Conservation (phyloP, 2,888 invertebrate species). For the Cephonodes hylas region DNA sequence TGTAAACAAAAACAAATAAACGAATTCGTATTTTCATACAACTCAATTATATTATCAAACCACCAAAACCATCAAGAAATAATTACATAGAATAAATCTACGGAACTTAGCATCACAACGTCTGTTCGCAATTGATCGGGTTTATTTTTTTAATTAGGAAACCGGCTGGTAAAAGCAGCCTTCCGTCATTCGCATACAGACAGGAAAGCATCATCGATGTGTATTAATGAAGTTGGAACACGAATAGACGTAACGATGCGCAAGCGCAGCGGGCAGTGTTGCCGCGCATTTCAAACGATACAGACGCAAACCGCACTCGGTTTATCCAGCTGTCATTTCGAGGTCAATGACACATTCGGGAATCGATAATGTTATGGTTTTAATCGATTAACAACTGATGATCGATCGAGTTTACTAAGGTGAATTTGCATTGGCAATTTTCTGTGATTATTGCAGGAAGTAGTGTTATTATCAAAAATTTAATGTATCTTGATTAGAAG, state of each 20-base stretch:
- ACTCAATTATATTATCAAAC: neutral
- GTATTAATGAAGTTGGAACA: slow-evolving; percentile 72
- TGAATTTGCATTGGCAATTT: slow-evolving; percentile 33
- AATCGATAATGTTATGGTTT: slow-evolving; percentile 31
- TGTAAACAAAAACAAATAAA: neutral
- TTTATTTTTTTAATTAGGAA: slow-evolving; percentile 75
- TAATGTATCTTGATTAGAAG: neutral
- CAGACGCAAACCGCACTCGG: slow-evolving; percentile 50
- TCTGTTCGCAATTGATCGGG: slow-evolving; percentile 28
- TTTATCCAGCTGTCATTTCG: slow-evolving; percentile 42
- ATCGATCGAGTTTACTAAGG: slow-evolving; percentile 26
- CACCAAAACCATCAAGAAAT: neutral
- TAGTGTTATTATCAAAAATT: slow-evolving; percentile 12
- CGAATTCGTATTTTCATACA: neutral
- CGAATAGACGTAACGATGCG: slow-evolving; percentile 54
- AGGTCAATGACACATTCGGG: slow-evolving; percentile 52
- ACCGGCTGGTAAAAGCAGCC: slow-evolving; percentile 74
- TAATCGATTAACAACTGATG: slow-evolving; percentile 33
- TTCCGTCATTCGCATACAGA: slow-evolving; percentile 68
- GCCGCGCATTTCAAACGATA: slow-evolving; percentile 64
- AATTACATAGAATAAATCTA: slow-evolving; percentile 5
- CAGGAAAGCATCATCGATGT: slow-evolving; percentile 75
- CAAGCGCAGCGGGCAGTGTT: slow-evolving; percentile 59
- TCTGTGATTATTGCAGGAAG: slow-evolving; percentile 16
- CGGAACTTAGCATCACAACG: slow-evolving; percentile 28